These are phyloP conservation scores for Andrena fulva DNA, from an alignment of 2,888 invertebrate genomes.

Conservation along the genomic window DNA sequence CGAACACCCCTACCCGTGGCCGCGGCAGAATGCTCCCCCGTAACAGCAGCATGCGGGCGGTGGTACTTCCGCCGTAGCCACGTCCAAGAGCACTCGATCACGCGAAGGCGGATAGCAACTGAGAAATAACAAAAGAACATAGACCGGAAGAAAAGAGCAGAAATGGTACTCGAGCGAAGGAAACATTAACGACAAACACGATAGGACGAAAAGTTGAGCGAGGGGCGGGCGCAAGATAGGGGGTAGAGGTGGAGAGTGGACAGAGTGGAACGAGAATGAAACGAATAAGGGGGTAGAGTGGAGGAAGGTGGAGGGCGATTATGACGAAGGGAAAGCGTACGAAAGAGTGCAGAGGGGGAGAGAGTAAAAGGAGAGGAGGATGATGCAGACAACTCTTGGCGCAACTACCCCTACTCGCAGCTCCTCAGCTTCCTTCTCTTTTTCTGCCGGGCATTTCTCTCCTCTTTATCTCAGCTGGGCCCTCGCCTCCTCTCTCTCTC, in stretches of 20 bases:
- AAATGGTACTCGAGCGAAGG: conserved; percentile 33
- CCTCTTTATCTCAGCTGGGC: conserved; percentile 26
- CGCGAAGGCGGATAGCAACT: conserved; percentile 22
- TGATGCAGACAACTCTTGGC: conserved; percentile 59
- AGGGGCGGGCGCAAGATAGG: not conserved
- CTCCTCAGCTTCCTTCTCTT: conserved; percentile 19
- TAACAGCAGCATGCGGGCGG: conserved; percentile 52
- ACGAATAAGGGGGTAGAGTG: conserved; percentile 52
- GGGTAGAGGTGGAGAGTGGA: conserved; percentile 15
- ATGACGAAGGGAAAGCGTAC: conserved; percentile 62
- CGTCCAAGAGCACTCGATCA: conserved; percentile 43
- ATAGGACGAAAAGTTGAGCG: conserved; percentile 21
- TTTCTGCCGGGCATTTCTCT: conserved; percentile 26
- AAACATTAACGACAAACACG: conserved; percentile 31
- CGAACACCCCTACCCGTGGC: too few relatives aligned
- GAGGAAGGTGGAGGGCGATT: conserved; percentile 52
- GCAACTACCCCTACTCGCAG: conserved; percentile 51
- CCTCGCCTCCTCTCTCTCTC: conserved; percentile 18
- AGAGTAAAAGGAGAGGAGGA: conserved; percentile 45
- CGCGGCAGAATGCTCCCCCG: conserved; percentile 39
- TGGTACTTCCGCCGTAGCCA: conserved; percentile 63
- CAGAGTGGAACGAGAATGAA: conserved; percentile 53
- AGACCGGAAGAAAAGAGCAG: conserved; percentile 23
- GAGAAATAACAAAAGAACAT: conserved; percentile 12
- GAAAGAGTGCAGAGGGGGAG: conserved; percentile 42